phyloP scores from a whole-genome alignment of 2,888 invertebrate genomes.

The Helobdella robusta region DNA sequence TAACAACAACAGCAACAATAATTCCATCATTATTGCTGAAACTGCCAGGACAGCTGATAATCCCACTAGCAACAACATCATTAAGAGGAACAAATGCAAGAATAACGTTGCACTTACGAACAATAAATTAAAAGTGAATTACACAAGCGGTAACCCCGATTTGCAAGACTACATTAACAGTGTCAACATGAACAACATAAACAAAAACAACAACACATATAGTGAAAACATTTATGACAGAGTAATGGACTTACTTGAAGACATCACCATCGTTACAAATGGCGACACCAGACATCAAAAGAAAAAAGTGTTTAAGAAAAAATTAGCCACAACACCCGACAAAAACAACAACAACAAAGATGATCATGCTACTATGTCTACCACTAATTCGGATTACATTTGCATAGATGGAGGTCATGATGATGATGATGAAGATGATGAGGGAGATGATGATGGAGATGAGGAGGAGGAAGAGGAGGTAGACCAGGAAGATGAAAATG shows the following conservation, averaged over 20 bases:
- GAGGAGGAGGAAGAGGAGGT: neutral
- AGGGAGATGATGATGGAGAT: conserved; percentile 3
- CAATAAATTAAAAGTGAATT: no score
- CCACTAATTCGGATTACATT: conserved; percentile 14
- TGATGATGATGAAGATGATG: conserved; percentile 7
- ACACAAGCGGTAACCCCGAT: no score
- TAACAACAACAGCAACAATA: neutral
- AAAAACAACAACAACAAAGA: no score
- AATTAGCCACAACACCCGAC: no score
- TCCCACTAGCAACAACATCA: neutral
- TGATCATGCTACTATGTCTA: neutral
- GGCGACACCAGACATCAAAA: no score
- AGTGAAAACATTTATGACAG: no score
- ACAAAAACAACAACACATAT: neutral
- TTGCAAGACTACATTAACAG: no score
- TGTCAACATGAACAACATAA: no score
- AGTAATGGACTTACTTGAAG: no score
- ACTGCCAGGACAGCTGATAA: neutral
- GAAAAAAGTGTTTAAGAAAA: no score
- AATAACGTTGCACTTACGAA: no score
- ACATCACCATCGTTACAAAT: no score
- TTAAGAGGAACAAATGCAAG: neutral
- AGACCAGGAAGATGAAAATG: neutral
- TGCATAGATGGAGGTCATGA: conserved; percentile 11
- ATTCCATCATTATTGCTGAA: neutral